A percentile compares a stretch with the other conserved stretches of the same genome.
These are phyloP conservation scores for Microctenopoma steveboyesi DNA, from an alignment of 2,797 vertebrate genomes.

Conservation along the genomic window DNA sequence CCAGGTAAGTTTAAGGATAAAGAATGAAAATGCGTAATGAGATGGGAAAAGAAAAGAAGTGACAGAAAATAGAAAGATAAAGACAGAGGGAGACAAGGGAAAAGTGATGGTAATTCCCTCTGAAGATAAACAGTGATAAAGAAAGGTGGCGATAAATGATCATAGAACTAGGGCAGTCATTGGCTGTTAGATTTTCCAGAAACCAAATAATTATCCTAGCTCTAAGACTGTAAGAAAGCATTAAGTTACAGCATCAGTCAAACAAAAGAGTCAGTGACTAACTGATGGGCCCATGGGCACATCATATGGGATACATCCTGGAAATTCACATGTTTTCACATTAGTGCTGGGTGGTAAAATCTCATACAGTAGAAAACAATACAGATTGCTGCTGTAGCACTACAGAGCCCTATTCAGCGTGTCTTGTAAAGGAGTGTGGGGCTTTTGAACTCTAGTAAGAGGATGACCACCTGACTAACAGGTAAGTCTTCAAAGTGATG, in stretches of 20 bases:
- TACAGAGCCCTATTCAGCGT: no score
- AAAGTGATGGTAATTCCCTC: constrained; percentile 19
- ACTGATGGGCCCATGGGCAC: neutral
- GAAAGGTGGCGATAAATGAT: constrained; percentile 27
- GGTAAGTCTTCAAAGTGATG: neutral
- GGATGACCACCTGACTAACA: neutral
- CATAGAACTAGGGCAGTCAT: constrained; percentile 12
- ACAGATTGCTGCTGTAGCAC: no score
- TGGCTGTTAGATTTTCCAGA: constrained; percentile 1
- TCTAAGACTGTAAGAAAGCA: neutral
- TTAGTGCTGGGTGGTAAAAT: no score
- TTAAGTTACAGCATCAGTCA: neutral
- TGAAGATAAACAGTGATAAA: constrained; percentile 33
- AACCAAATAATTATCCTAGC: constrained; percentile 4
- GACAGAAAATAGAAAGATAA: constrained; percentile 18
- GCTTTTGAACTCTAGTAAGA: no score
- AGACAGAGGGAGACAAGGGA: neutral
- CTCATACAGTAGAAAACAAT: no score
- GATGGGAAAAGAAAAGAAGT: constrained; percentile 13
- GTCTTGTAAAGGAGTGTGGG: no score
- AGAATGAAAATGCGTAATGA: constrained; percentile 33
- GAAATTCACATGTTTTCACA: neutral
- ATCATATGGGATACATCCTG: neutral
- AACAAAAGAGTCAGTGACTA: neutral
- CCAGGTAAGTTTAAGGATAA: constrained; percentile 8